Evolutionary conservation across 2,113 vertebrate species (phyloP), one percentile per base, ranked within the genome.

Genomic region (Barbus barbus): DNA sequence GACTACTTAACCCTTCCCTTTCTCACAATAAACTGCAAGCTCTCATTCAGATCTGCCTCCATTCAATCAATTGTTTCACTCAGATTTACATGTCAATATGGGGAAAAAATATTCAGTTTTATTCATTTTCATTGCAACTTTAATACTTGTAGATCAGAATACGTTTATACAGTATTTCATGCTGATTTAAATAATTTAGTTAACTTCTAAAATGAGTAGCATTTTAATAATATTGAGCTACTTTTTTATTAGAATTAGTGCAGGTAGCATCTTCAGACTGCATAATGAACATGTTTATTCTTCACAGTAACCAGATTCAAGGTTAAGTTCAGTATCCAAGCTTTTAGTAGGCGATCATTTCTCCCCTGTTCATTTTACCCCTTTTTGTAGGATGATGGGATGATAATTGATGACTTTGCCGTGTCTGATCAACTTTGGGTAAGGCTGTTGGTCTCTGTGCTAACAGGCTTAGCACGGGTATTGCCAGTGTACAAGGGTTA

Each of bases 381-480:
- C 91, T 93, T 91, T 92, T 90, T 94, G 46, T 92, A 96, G 95
- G 96, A 95, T 78, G 92, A 93, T 92, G 95, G 94, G 90, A 93
- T 94, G 95, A 89, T 93, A 93, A 91, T 89, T 85, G 93, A 95
- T 93, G 94, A 93, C 93, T 93, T 93, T 92, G 92, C 92, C 84
- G 84, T 94, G 85, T 93, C 94, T 95, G 95, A 96, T 93, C 95
- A 95, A 94, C 95, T 96, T 85, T 97, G 94, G 94, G 93, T 97
- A 97, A 98, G 95, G 77, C 91, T 90, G 89, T 56, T 71, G 83
- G 72, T 84, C 80, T 4, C 73, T 16, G 73, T 83, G 87, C 85
- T 82, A 26, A 71, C 51, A 71, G 46, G 60, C 53, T 20, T 28
- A n/a, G 53, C 24, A 76, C 58, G 48, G 69, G 36, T 85, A 18